Evolutionary conservation across 2,797 vertebrate species (phyloP).

Genomic region (Poecilia gillii): DNA sequence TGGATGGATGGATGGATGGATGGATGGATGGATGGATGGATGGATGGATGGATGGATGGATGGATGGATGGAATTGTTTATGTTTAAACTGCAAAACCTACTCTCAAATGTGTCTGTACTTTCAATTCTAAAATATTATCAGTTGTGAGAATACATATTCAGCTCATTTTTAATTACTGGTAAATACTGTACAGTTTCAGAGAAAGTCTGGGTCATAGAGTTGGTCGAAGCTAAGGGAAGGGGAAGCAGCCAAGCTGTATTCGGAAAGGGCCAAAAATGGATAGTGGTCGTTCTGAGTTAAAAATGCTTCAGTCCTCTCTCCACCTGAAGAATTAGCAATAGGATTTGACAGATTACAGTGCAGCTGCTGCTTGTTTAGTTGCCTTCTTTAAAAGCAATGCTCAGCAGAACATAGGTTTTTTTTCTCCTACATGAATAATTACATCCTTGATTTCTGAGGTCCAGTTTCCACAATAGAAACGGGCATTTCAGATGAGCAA

Average conservation of each 20-base stretch:
- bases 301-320: conserved; percentile 83
- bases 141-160: not conserved
- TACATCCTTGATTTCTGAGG: conserved; percentile 95
- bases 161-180: not conserved
- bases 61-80: not conserved
- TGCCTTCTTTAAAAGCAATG: conserved; percentile 90
- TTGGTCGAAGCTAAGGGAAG: not conserved
- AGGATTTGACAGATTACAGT: conserved; percentile 94
- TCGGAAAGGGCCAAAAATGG: conserved; percentile 16
- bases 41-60: not conserved
- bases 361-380: conserved; percentile 85
- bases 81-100: not conserved
- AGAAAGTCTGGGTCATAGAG: conserved; percentile 21
- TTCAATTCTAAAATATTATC: not conserved
- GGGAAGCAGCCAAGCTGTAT: conserved; percentile 13
- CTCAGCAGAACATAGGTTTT: conserved; percentile 93
- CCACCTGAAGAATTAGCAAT: conserved; percentile 93
- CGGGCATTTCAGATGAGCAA: conserved; percentile 74
- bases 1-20: too few relatives aligned
- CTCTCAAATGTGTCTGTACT: not conserved
- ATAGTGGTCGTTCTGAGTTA: conserved; percentile 49
- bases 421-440: conserved; percentile 94
- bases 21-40: too few relatives aligned
- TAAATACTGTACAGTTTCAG: not conserved
- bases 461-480: conserved; percentile 87